Percentiles rank a stretch among this genome's conserved stretches.
phyloP scores from a whole-genome alignment of 2,113 vertebrate species.

The Anhinga anhinga region DNA sequence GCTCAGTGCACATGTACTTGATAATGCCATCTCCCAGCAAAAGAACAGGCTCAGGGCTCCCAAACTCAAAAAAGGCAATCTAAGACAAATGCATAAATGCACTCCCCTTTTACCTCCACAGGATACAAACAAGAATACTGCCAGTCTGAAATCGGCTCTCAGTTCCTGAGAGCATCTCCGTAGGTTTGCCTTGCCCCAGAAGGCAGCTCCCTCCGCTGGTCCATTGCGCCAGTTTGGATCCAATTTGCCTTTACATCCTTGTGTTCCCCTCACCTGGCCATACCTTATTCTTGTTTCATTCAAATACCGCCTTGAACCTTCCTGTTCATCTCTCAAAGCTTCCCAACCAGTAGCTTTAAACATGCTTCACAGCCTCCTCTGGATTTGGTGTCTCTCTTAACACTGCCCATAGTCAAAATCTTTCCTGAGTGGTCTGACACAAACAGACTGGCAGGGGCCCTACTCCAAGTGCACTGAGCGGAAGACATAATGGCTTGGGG shows the following conservation, averaged over 20 bases:
- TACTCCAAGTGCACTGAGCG: fast-evolving
- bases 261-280: background rate
- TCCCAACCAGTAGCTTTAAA: background rate
- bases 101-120: background rate
- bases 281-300: background rate
- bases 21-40: background rate
- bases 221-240: background rate
- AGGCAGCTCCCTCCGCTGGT: background rate
- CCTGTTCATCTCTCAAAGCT: background rate
- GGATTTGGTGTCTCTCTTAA: background rate
- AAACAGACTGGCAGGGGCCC: background rate
- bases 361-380: background rate
- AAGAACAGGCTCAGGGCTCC: background rate
- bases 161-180: background rate
- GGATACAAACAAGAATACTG: background rate
- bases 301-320: fast-evolving
- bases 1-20: background rate
- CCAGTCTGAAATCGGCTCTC: background rate
- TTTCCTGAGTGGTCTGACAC: background rate
- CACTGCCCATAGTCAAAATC: fast-evolving
- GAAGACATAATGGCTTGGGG: background rate
- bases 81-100: background rate
- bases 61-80: background rate
- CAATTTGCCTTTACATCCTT: background rate
- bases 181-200: background rate